Conservation (phyloP, 2,797 vertebrate genomes). For the Malacoraja senta region DNA sequence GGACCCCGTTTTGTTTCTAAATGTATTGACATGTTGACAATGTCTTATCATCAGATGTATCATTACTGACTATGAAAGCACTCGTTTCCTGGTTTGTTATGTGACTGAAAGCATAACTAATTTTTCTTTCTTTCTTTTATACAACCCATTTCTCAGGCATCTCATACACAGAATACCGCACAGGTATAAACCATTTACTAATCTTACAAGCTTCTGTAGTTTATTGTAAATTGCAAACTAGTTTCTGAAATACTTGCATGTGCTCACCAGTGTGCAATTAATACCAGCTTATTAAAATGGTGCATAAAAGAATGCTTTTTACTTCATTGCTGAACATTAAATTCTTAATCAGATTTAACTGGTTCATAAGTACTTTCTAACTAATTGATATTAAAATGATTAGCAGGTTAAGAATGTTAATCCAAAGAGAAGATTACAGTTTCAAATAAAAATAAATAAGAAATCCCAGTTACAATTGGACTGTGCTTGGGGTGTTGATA, state of each 20-base stretch:
- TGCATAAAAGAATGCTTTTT: background rate
- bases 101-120: slow-evolving; percentile 35
- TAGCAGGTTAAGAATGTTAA: background rate
- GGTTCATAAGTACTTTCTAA: background rate
- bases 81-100: slow-evolving; percentile 31
- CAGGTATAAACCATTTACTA: slow-evolving; percentile 38
- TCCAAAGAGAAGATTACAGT: slow-evolving; percentile 21
- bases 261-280: background rate
- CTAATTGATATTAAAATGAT: slow-evolving; percentile 29
- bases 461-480: slow-evolving; percentile 4
- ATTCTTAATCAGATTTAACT: background rate
- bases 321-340: background rate
- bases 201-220: slow-evolving; percentile 31
- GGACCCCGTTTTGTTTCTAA: background rate
- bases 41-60: background rate
- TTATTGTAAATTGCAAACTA: slow-evolving; percentile 23
- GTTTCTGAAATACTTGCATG: slow-evolving; percentile 24
- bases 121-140: slow-evolving; percentile 36
- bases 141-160: slow-evolving; percentile 37
- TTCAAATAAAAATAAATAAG: background rate
- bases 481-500: background rate
- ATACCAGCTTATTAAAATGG: slow-evolving; percentile 13
- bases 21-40: slow-evolving; percentile 15
- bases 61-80: slow-evolving; percentile 8
- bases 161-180: slow-evolving; percentile 36